Evolutionary conservation across 2,113 vertebrate species (phyloP).

Genomic region (Microtus pennsylvanicus): DNA sequence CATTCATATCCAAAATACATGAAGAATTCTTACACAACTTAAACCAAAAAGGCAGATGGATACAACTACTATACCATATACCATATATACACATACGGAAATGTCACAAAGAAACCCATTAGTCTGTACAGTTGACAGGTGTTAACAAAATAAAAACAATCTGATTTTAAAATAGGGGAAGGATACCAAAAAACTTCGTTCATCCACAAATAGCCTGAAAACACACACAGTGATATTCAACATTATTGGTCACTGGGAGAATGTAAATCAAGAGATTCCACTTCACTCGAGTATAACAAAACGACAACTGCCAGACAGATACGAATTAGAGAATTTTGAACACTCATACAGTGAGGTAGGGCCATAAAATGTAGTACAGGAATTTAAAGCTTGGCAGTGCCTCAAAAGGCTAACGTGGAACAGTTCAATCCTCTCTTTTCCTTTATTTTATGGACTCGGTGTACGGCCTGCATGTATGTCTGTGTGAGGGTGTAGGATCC

Average conservation of each 20-base stretch:
- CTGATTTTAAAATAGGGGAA: slow-evolving; percentile 31
- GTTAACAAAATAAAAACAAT: not conserved
- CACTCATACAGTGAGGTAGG: not conserved
- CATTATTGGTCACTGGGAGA: not conserved
- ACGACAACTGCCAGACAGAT: not conserved
- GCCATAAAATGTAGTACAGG: not conserved
- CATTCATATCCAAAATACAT: not conserved
- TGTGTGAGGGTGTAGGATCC: too few relatives aligned
- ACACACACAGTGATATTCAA: slow-evolving; percentile 26
- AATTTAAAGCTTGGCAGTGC: not conserved
- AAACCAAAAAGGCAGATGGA: slow-evolving; percentile 27
- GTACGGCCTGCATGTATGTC: too few relatives aligned
- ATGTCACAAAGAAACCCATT: not conserved
- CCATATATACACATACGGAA: not conserved
- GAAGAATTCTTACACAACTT: slow-evolving; percentile 15
- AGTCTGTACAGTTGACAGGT: not conserved
- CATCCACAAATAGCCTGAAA: not conserved
- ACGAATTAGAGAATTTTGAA: not conserved
- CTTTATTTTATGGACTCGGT: too few relatives aligned
- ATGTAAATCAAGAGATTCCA: slow-evolving; percentile 28
- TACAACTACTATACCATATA: not conserved
- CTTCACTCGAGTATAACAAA: slow-evolving; percentile 10
- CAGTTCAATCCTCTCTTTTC: not conserved
- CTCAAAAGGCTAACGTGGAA: not conserved
- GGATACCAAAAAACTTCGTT: slow-evolving; percentile 9